These are phyloP conservation scores for Argyra leucocephala DNA, from an alignment of 2,888 invertebrate genomes.

Conservation along the genomic window DNA sequence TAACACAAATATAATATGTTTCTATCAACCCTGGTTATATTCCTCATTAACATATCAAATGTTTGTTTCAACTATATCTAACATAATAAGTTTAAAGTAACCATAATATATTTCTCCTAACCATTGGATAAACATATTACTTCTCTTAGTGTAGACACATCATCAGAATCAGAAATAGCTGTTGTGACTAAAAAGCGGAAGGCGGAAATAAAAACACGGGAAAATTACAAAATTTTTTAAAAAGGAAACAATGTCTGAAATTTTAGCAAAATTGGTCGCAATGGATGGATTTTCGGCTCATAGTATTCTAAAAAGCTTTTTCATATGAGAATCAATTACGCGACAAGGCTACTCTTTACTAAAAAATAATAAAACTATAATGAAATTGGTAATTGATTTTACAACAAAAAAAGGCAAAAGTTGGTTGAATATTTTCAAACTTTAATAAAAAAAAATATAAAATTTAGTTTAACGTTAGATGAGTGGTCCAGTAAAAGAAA, in stretches of 20 bases:
- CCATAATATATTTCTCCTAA: too few species aligned
- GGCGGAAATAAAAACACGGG: neutral
- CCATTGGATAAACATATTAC: too few species aligned
- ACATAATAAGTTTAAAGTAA: too few species aligned
- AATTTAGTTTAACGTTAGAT: neutral
- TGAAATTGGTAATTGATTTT: neutral
- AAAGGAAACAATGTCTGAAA: neutral
- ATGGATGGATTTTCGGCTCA: neutral
- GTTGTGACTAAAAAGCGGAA: neutral
- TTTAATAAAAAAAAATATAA: constrained; percentile 4
- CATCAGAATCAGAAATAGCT: neutral
- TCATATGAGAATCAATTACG: neutral
- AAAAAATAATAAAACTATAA: neutral
- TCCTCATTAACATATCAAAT: too few species aligned
- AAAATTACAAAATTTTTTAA: neutral
- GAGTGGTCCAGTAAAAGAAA: constrained; percentile 5
- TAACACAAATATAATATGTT: too few species aligned
- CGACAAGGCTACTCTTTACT: neutral
- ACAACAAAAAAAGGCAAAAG: neutral
- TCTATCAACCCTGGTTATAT: too few species aligned
- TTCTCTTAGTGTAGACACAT: too few species aligned
- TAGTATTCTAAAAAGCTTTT: neutral
- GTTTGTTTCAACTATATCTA: too few species aligned
- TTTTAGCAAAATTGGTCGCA: neutral
- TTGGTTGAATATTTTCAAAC: constrained; percentile 5